Percentiles rank a stretch among this genome's conserved stretches.
Conservation (phyloP, 2,888 invertebrate species). For the Drosophila mettleri region DNA sequence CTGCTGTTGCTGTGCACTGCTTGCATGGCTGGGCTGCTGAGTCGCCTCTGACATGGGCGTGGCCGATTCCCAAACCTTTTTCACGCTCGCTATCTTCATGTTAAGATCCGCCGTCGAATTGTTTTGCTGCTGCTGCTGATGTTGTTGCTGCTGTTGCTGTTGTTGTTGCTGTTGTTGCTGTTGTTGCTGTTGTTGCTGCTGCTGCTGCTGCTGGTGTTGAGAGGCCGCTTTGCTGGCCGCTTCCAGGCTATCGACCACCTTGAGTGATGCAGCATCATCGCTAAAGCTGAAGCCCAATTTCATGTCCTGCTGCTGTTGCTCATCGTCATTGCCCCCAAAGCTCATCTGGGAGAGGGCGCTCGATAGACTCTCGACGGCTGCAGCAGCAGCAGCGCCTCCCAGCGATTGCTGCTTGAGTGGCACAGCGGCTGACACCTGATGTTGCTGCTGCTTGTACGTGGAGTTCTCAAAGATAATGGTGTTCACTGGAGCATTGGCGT, state of each 20-base stretch:
- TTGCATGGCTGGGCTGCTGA: slow-evolving; percentile 37
- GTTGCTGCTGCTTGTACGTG: slow-evolving; percentile 90
- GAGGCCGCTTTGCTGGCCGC: slow-evolving; percentile 82
- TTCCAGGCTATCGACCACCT: slow-evolving; percentile 61
- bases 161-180: slow-evolving; percentile 62
- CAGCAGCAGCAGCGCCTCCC: slow-evolving; percentile 52
- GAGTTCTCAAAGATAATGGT: slow-evolving; percentile 97
- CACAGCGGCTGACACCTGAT: slow-evolving; percentile 33
- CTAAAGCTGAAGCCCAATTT: slow-evolving; percentile 96
- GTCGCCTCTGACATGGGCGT: slow-evolving; percentile 87
- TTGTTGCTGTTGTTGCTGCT: slow-evolving; percentile 85
- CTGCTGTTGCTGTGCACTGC: slow-evolving; percentile 53
- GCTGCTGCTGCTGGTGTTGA: slow-evolving; percentile 35
- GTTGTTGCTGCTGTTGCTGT: slow-evolving; percentile 73
- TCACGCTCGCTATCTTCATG: slow-evolving; percentile 97
- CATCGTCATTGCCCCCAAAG: slow-evolving; percentile 85
- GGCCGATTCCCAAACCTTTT: slow-evolving; percentile 91
- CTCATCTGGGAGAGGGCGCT: slow-evolving; percentile 88
- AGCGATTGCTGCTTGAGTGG: slow-evolving; percentile 39
- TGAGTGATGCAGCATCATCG: slow-evolving; percentile 82
- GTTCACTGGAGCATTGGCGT: slow-evolving; percentile 92
- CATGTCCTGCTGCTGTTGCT: slow-evolving; percentile 93
- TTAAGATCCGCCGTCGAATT: slow-evolving; percentile 95
- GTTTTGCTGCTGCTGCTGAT: slow-evolving; percentile 86
- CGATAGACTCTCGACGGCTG: slow-evolving; percentile 84